These are phyloP conservation scores for Orientallactaga bullata DNA, from an alignment of 2,113 vertebrate species.

Conservation along the genomic window DNA sequence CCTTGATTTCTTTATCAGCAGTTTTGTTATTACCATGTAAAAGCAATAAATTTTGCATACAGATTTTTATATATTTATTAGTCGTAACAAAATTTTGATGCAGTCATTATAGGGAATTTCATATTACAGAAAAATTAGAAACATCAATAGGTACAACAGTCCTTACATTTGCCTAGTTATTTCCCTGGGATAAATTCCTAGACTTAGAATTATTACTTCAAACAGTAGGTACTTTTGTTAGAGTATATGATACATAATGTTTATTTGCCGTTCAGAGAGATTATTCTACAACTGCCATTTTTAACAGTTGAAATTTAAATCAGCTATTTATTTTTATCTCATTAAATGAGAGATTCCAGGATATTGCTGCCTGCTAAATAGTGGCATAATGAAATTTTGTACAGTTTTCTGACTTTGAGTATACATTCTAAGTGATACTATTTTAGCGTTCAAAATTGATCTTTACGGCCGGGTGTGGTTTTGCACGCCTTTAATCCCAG, in stretches of 20 bases:
- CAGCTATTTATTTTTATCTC: background rate
- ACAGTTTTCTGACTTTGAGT: background rate
- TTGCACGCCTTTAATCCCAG: no score
- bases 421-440: background rate
- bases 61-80: background rate
- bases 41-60: background rate
- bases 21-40: background rate
- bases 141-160: background rate
- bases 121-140: conserved; percentile 46
- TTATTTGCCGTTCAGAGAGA: background rate
- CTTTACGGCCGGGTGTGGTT: no score
- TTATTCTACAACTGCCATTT: background rate
- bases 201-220: background rate
- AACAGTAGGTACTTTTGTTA: background rate
- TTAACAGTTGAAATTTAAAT: conserved; percentile 10
- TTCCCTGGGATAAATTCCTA: conserved; percentile 47
- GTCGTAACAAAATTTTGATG: background rate
- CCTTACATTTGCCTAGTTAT: background rate
- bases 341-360: conserved; percentile 7
- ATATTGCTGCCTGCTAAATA: background rate
- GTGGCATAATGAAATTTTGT: background rate
- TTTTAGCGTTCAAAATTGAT: background rate
- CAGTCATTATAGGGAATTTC: background rate
- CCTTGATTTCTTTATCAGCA: background rate
- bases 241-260: background rate